A percentile compares a stretch with the other conserved stretches of the same genome.
Conservation (phyloP, 2,888 invertebrate genomes). For the Macroteleia sp. region DNA sequence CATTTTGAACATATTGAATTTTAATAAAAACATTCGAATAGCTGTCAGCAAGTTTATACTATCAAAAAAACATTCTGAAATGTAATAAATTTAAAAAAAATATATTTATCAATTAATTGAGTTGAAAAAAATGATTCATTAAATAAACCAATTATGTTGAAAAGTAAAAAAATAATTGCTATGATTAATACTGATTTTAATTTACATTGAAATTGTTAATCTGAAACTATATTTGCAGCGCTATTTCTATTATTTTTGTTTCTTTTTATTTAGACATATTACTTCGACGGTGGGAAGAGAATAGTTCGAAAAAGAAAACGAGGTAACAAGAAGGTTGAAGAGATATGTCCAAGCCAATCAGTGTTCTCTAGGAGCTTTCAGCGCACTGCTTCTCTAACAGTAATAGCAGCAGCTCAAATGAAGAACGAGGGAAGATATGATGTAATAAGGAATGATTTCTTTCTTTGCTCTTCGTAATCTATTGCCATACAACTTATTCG, state of each 20-base stretch:
- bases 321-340: conserved; percentile 35
- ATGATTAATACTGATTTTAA: too few species aligned
- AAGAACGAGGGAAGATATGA: conserved; percentile 69
- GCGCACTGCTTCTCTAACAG: conserved; percentile 4
- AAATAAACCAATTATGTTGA: too few species aligned
- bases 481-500: neutral
- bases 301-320: conserved; percentile 1
- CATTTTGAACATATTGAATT: too few species aligned
- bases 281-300: neutral
- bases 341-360: conserved; percentile 62
- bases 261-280: conserved; percentile 5
- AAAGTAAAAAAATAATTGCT: too few species aligned
- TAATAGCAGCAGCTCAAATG: conserved; percentile 11
- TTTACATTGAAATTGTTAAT: too few species aligned
- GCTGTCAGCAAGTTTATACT: too few species aligned
- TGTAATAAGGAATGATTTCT: conserved; percentile 77
- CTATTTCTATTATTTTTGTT: neutral
- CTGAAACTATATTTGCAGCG: too few species aligned
- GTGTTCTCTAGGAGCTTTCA: conserved; percentile 55
- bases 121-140: too few species aligned
- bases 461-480: conserved; percentile 61
- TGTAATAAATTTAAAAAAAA: too few species aligned
- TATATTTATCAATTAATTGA: too few species aligned
- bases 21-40: too few species aligned
- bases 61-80: too few species aligned